Conservation (phyloP, 1,140 invertebrate genomes). For the Ceratosolen fusciceps region DNA sequence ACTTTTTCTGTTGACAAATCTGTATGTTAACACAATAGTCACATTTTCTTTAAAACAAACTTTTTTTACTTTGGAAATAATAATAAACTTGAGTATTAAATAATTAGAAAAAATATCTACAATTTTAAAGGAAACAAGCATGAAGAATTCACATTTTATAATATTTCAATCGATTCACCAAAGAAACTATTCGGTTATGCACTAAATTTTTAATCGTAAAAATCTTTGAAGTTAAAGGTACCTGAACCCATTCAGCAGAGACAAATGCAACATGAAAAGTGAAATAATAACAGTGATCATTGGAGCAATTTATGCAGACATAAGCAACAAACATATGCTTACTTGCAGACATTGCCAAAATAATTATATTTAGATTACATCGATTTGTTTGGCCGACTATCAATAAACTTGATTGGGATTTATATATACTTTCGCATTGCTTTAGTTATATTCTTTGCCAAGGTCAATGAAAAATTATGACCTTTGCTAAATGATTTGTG, state of each 20-base stretch:
- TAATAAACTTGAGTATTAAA: too few relatives aligned
- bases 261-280: slow-evolving; percentile 18
- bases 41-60: slow-evolving; percentile 7
- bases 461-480: slow-evolving; percentile 35
- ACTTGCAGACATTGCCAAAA: slow-evolving; percentile 49
- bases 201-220: slow-evolving; percentile 24
- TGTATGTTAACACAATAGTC: slow-evolving; percentile 17
- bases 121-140: not conserved
- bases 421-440: not conserved
- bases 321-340: slow-evolving; percentile 20
- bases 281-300: slow-evolving; percentile 45
- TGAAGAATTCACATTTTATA: not conserved
- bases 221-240: slow-evolving; percentile 24
- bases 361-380: slow-evolving; percentile 49
- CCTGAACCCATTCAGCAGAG: slow-evolving; percentile 49
- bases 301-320: slow-evolving; percentile 38
- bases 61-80: not conserved
- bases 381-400: slow-evolving; percentile 44
- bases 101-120: not conserved
- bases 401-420: slow-evolving; percentile 34
- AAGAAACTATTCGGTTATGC: not conserved
- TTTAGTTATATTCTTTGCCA: slow-evolving; percentile 21
- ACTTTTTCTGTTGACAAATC: slow-evolving; percentile 55
- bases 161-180: not conserved
- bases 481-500: slow-evolving; percentile 13